Percentiles rank a stretch among this genome's conserved stretches.
These are phyloP conservation scores for Gallinago stenura DNA, from an alignment of 2,797 vertebrate species.

Conservation along the genomic window DNA sequence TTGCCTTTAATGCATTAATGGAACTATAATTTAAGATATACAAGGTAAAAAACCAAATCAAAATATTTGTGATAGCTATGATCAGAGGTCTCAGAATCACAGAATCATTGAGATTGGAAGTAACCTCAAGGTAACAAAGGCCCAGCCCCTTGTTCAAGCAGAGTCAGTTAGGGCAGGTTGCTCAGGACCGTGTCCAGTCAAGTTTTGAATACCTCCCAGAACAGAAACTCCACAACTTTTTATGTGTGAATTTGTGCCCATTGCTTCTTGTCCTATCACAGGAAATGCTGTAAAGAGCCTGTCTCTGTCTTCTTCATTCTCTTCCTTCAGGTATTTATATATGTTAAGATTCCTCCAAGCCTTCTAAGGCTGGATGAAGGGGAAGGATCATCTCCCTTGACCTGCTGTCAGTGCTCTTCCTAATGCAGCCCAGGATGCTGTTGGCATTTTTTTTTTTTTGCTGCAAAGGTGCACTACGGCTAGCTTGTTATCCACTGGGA, in stretches of 20 bases:
- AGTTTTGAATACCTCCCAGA: not conserved
- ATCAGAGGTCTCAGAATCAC: not conserved
- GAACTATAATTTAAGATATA: not conserved
- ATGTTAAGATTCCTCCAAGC: not conserved
- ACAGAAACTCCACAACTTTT: not conserved
- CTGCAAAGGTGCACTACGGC: not conserved
- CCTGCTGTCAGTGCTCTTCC: not conserved
- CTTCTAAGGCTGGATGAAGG: not conserved
- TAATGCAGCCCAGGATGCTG: not conserved
- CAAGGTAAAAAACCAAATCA: not conserved
- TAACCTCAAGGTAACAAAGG: not conserved
- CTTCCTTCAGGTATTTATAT: not conserved
- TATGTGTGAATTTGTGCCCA: not conserved
- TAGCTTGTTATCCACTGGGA: not conserved
- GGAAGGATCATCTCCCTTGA: not conserved
- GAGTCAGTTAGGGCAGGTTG: accelerated
- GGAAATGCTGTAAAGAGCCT: not conserved
- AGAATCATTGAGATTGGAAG: not conserved
- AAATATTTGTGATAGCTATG: not conserved
- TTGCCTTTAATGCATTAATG: not conserved
- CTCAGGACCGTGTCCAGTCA: not conserved
- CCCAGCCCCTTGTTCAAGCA: not conserved
- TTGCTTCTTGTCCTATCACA: not conserved
- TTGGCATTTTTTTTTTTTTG: too few species aligned
- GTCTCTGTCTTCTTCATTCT: not conserved